Conservation (phyloP, 2,888 invertebrate species). For the Bembecia ichneumoniformis region DNA sequence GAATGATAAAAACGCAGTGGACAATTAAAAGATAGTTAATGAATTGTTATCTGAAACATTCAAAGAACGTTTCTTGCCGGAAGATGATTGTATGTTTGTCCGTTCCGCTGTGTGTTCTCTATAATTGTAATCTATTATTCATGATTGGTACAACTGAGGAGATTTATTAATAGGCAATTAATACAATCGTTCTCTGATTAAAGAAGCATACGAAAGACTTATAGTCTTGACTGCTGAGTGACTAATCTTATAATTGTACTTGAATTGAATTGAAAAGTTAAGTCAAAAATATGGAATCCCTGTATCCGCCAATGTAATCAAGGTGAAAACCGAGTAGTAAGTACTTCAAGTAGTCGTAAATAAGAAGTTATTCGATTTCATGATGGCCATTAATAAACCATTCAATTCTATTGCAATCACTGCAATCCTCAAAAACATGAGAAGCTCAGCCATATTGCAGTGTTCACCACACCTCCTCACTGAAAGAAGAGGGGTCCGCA, state of each 20-base stretch:
- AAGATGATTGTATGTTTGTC: conserved; percentile 10
- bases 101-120: conserved; percentile 12
- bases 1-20: neutral
- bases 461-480: too few relatives aligned
- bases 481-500: too few relatives aligned
- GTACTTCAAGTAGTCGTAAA: too few relatives aligned
- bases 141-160: conserved; percentile 9
- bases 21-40: neutral
- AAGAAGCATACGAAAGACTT: neutral
- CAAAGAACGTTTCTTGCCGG: conserved; percentile 2
- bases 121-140: conserved; percentile 11
- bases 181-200: neutral
- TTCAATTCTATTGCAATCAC: too few relatives aligned
- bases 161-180: neutral
- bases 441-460: too few relatives aligned
- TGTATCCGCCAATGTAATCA: too few relatives aligned
- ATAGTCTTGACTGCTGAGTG: neutral
- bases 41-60: neutral
- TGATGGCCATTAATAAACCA: too few relatives aligned
- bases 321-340: neutral
- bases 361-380: too few relatives aligned
- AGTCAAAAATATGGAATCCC: too few relatives aligned
- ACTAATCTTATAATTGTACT: too few relatives aligned
- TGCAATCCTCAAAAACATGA: too few relatives aligned
- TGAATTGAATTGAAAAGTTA: too few relatives aligned